Percentiles rank a stretch among this genome's conserved stretches.
phyloP scores from a whole-genome alignment of 2,797 vertebrate species.

The Xiphorhynchus erythropygius region DNA sequence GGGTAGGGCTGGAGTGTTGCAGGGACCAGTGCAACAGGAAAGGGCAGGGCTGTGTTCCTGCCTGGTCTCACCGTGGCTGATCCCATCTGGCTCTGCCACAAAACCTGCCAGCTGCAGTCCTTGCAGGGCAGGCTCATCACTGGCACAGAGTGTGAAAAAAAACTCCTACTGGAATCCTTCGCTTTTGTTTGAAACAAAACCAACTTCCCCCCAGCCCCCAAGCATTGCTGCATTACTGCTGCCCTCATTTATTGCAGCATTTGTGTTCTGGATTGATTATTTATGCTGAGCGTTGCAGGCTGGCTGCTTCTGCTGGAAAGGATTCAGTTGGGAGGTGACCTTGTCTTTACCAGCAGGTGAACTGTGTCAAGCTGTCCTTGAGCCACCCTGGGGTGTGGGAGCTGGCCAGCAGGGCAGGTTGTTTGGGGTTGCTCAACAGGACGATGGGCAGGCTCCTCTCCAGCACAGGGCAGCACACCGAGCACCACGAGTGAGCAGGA shows the following conservation, averaged over 20 bases:
- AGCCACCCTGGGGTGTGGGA: not conserved
- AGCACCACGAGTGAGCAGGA: not conserved
- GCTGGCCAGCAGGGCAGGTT: not conserved
- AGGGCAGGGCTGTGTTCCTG: not conserved
- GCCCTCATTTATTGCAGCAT: not conserved
- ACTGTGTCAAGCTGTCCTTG: not conserved
- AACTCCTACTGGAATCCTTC: not conserved
- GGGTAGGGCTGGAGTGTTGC: fast-evolving
- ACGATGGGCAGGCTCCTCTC: not conserved
- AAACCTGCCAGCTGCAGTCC: not conserved
- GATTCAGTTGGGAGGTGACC: not conserved
- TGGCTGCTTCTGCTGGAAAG: constrained; percentile 1
- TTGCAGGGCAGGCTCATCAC: not conserved
- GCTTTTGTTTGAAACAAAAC: not conserved
- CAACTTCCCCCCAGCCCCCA: fast-evolving
- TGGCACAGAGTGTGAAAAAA: not conserved
- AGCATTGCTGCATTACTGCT: not conserved
- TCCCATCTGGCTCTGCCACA: not conserved
- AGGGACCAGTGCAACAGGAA: not conserved
- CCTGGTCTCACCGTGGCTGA: not conserved
- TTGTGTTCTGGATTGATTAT: not conserved
- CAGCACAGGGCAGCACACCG: not conserved
- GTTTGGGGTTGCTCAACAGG: fast-evolving
- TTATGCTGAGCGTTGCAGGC: not conserved
- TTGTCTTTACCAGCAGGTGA: not conserved